Base-by-base conservation (phyloP, 2,888 invertebrate genomes). In the Alloplasta piceator region DNA sequence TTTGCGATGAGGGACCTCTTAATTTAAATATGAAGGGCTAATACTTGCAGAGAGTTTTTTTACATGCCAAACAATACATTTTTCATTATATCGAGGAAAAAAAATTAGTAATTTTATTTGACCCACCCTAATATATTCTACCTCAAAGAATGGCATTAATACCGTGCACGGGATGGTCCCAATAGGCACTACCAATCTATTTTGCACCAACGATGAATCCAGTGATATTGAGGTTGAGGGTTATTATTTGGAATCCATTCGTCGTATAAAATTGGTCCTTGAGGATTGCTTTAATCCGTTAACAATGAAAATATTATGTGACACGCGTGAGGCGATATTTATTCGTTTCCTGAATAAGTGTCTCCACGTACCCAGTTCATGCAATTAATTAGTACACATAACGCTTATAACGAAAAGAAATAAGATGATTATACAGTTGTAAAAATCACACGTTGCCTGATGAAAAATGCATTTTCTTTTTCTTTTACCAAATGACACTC, bases 271-370 rank as follows among this genome's bases (percentile, higher is more conserved):
- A 58, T 38, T 50, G n/a, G 6, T 41, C 60, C 36, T 63, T 48
- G 14, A 55, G 68, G 56, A 6, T 67, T 43, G 58, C 56, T 78
- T 67, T 68, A 52, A 26, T 61, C 12, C 58, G 50, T 16, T 38
- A n/a, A n/a, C n/a, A n/a, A n/a, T n/a, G n/a, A n/a, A n/a, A n/a
- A n/a, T n/a, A 60, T 46, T 43, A 71, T 74, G 66, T 56, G 66
- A 76, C 61, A 76, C 71, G 60, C 66, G 36, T 66, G 74, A 66
- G 43, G 64, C 68, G 55, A 26, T 68, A 16, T 78, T 77, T 78
- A 68, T 76, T 80, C 38, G 50, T 70, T 39, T 16, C 12, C 36
- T 36, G 16, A 58, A 66, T 7, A 60, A 46, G 48, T 41, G 9
- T 50, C 16, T 50, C 68, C 52, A 60, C 67, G 56, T 66, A 77